Evolutionary conservation across 2,888 invertebrate genomes (phyloP).

Genomic region (Lathronympha strigana): DNA sequence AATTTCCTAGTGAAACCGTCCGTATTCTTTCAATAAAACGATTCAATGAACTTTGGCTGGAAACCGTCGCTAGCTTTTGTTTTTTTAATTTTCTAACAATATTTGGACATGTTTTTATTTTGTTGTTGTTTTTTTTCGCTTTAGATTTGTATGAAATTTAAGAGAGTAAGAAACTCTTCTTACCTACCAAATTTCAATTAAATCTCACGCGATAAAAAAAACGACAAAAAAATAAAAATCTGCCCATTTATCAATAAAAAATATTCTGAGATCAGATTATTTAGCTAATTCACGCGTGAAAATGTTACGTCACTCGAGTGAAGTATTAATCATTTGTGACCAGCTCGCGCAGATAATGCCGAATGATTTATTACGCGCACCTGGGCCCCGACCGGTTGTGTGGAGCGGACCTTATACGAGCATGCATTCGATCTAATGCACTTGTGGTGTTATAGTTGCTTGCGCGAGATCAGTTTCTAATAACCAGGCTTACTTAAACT

Average conservation of each 20-base stretch:
- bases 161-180: too few species aligned
- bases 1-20: background rate
- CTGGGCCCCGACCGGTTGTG: constrained; percentile 43
- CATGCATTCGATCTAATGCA: constrained; percentile 22
- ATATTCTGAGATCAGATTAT: background rate
- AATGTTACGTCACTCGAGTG: constrained; percentile 19
- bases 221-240: too few species aligned
- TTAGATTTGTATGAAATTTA: too few species aligned
- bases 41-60: background rate
- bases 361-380: constrained; percentile 44
- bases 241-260: constrained; percentile 18
- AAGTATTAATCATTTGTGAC: constrained; percentile 32
- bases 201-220: too few species aligned
- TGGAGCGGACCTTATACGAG: constrained; percentile 36
- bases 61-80: background rate
- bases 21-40: constrained; percentile 6
- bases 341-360: constrained; percentile 32
- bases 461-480: background rate
- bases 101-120: too few species aligned
- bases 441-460: background rate
- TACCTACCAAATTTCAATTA: too few species aligned
- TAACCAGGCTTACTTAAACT: background rate
- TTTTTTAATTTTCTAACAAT: too few species aligned
- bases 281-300: constrained; percentile 21
- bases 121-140: too few species aligned